phyloP scores from a whole-genome alignment of 2,888 invertebrate species.

The Dynastes tityus region DNA sequence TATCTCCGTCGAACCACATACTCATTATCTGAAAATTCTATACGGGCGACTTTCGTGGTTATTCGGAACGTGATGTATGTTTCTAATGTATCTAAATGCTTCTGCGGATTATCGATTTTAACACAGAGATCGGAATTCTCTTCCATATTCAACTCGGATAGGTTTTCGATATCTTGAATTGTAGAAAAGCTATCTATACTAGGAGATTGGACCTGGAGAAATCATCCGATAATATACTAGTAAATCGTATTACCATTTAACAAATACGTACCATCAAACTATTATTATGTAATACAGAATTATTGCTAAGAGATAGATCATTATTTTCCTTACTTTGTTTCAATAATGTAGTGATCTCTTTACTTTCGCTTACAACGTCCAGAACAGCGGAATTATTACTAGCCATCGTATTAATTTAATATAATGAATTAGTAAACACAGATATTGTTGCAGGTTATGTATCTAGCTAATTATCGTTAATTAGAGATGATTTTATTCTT shows the following conservation, averaged over 20 bases:
- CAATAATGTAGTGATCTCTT: constrained; percentile 66
- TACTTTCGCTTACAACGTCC: constrained; percentile 70
- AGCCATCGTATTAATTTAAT: constrained; percentile 49
- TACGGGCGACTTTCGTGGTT: constrained; percentile 78
- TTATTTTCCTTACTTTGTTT: constrained; percentile 65
- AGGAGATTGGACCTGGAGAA: constrained; percentile 73
- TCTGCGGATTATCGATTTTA: constrained; percentile 82
- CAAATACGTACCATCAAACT: constrained; percentile 63
- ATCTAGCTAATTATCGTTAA: constrained; percentile 19
- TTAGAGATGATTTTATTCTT: not conserved
- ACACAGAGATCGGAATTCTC: constrained; percentile 76
- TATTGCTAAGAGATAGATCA: constrained; percentile 65
- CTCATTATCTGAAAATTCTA: constrained; percentile 77
- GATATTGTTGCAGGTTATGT: not conserved
- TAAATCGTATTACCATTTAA: not conserved
- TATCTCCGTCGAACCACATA: constrained; percentile 79
- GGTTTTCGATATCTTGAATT: constrained; percentile 73
- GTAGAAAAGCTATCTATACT: constrained; percentile 77
- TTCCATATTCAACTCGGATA: constrained; percentile 73
- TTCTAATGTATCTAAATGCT: constrained; percentile 81
- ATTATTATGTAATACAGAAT: constrained; percentile 64
- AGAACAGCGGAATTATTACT: constrained; percentile 68
- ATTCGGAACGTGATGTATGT: constrained; percentile 81
- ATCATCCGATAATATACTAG: constrained; percentile 4
- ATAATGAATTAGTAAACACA: not conserved